These are phyloP conservation scores for Mercenaria mercenaria DNA, from an alignment of 1,140 invertebrate species.

Conservation along the genomic window DNA sequence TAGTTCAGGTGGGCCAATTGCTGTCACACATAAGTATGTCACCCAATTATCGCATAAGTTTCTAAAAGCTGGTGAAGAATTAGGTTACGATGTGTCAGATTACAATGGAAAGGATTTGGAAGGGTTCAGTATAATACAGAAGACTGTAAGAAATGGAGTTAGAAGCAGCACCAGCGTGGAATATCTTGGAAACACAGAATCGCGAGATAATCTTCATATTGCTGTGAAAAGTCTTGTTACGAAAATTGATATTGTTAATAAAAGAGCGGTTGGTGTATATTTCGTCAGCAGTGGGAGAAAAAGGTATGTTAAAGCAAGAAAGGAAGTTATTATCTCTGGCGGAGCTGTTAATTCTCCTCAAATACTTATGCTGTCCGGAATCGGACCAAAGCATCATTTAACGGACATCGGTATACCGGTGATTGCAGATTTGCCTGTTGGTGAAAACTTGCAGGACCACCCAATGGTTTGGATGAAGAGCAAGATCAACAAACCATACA, in stretches of 20 bases:
- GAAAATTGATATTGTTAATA: slow-evolving; percentile 71
- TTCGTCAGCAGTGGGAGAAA: slow-evolving; percentile 82
- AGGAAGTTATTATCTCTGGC: slow-evolving; percentile 92
- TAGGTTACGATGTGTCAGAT: slow-evolving; percentile 84
- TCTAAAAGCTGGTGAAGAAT: neutral
- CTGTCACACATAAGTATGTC: neutral
- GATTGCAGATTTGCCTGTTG: slow-evolving; percentile 91
- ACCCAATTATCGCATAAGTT: neutral
- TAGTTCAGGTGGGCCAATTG: neutral
- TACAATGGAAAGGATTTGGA: slow-evolving; percentile 2
- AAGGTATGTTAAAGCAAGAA: slow-evolving; percentile 88
- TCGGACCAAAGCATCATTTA: slow-evolving; percentile 89
- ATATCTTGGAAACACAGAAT: neutral
- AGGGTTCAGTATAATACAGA: neutral
- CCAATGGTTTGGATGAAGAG: neutral
- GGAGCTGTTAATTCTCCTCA: slow-evolving; percentile 96
- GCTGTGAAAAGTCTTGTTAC: slow-evolving; percentile 66
- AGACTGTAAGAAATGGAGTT: neutral
- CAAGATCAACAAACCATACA: neutral
- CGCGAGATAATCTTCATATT: slow-evolving; percentile 74
- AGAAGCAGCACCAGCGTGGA: neutral
- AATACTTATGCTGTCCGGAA: slow-evolving; percentile 95
- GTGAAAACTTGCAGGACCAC: slow-evolving; percentile 90
- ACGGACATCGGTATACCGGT: slow-evolving; percentile 73
- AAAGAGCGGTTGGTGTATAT: slow-evolving; percentile 79